Evolutionary conservation across 2,113 vertebrate species (phyloP), one percentile per base, ranked within the genome.

Genomic region (Ascaphus truei): DNA sequence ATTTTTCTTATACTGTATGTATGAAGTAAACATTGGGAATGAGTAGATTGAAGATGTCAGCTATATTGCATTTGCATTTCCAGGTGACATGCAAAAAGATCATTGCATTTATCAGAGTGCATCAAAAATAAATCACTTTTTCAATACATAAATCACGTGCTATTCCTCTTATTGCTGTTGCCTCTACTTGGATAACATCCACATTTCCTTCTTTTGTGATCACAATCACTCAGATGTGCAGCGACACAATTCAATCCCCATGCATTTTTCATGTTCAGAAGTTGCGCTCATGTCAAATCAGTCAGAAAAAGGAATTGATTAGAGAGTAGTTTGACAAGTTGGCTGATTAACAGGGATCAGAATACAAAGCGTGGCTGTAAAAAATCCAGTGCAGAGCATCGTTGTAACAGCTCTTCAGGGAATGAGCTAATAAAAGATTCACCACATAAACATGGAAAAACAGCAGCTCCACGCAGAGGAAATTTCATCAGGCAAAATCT

Each of bases 341-440:
- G 76, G 76, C 78, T 86, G 87, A 89, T 89, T 77, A 87, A 68
- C 77, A 76, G 80, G 84, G 78, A 88, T 86, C 78, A 82, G 85
- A 83, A 80, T 79, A 27, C 79, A 76, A 77, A 81, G 77, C 63
- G 20, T 76, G 80, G 76, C 80, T 81, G 72, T 80, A 79, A 81
- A 57, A 34, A 85, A 78, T 71, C 73, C 73, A 76, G 73, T 79
- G 73, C 72, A 80, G 77, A 75, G 74, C 79, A 74, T 77, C 82
- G 80, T 75, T 78, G 74, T 80, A 88, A 89, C 80, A 83, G 81
- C 81, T 79, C 85, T 86, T 86, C 62, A 68, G 84, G 83, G 86
- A 91, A 73, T 56, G 85, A 74, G 80, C 83, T 89, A 88, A 87
- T 88, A 83, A 86, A 83, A 80, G 80, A 84, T 82, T 82, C 76